Evolutionary conservation across 2,113 vertebrate genomes (phyloP).

Genomic region (Hoplias malabaricus): DNA sequence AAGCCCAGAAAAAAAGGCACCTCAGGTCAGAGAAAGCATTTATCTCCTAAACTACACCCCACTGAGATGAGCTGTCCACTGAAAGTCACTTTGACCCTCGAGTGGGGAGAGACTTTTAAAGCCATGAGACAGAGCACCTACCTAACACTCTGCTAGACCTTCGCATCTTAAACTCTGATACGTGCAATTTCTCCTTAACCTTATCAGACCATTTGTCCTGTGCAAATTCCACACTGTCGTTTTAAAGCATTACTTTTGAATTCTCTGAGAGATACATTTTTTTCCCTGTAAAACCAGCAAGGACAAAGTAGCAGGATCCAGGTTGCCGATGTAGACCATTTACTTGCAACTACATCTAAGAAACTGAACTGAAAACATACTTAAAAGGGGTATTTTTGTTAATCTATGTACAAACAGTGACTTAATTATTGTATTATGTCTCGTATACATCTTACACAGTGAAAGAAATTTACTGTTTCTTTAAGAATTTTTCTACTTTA

Average conservation of each 20-base stretch:
- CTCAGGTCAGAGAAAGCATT: slow-evolving; percentile 18
- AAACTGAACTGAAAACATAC: too few species aligned
- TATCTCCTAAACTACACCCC: slow-evolving; percentile 29
- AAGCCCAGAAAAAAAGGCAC: slow-evolving; percentile 19
- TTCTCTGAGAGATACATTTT: neutral
- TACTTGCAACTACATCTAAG: too few species aligned
- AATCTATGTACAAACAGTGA: too few species aligned
- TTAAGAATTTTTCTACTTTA: too few species aligned
- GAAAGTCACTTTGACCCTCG: slow-evolving; percentile 37
- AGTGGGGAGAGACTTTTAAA: slow-evolving; percentile 22
- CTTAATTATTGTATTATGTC: too few species aligned
- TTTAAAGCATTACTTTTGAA: neutral
- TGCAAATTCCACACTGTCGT: neutral
- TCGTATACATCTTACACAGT: too few species aligned
- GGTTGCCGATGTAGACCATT: neutral
- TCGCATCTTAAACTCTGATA: neutral
- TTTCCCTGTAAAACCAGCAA: neutral
- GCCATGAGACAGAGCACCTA: neutral
- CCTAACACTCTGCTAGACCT: neutral
- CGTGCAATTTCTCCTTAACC: neutral
- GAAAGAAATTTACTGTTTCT: too few species aligned
- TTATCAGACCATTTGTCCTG: neutral
- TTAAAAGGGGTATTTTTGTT: too few species aligned
- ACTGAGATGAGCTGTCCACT: slow-evolving; percentile 34
- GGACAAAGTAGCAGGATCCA: neutral